Base-by-base conservation (phyloP, 2,113 vertebrate genomes). In the Callospermophilus lateralis region DNA sequence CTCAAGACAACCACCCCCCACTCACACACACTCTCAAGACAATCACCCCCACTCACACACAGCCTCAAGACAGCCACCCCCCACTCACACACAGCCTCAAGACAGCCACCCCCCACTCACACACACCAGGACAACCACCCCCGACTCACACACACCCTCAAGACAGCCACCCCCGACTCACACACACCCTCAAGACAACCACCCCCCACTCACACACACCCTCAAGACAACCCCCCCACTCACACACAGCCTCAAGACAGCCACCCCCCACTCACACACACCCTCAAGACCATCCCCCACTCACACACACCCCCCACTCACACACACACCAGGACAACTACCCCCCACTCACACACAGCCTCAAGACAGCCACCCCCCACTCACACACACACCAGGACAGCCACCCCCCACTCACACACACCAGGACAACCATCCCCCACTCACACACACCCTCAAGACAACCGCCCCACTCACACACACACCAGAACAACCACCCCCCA, bases 261-360 rank as follows among this genome's bases (percentile, higher is more conserved):
- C 13, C 24, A 7, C 58, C 32, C 0, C 39, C 7, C 0, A 7
- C 53, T 8, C 58, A 17, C 77, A 11, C 8, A 37, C 7, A 39
- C 39, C 4, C 39, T 39, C 45, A 48, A 9, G 45, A 48, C 45
- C 13, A 79, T 42, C 32, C 0, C 39, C 7, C 0, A 7, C 42
- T 6, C 58, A 17, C 78, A 11, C 8, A 39, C 12, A 53, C 51
- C 42, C 16, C 1, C 32, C 12, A 13, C 45, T 34, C 77, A 16
- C 61, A 42, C 30, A 45, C 55, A n/a, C n/a, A n/a, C n/a, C 19
- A 58, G 6, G 7, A 65, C 24, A 28, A 39, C 20, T 5, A 17
- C 34, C 11, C 13, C 34, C 12, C 61, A 30, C 34, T 16, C 77
- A 16, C 61, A 42, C 32, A 45, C 20, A 39, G 4, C 39, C 39